Percentiles rank a stretch among this genome's conserved stretches.
These are phyloP conservation scores for Gasterosteus aculeatus DNA, from an alignment of 2,113 vertebrate species.

Conservation along the genomic window DNA sequence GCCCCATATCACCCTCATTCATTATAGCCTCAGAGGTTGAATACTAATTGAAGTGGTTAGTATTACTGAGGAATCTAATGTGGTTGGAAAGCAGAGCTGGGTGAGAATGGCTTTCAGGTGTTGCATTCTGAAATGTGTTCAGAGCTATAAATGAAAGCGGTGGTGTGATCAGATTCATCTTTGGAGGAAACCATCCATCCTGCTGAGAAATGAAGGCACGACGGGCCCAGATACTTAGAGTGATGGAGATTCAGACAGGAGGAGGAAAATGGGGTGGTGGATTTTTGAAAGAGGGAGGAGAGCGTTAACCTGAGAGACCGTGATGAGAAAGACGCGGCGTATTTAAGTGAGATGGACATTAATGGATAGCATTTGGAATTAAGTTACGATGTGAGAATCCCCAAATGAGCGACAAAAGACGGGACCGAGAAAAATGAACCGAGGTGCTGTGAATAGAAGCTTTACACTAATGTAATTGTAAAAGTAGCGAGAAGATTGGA, in stretches of 20 bases:
- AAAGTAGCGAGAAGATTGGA: constrained; percentile 34
- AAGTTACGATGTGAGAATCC: constrained; percentile 1
- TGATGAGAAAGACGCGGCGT: constrained; percentile 15
- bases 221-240: constrained; percentile 46
- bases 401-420: neutral
- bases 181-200: constrained; percentile 63
- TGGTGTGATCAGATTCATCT: constrained; percentile 52
- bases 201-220: constrained; percentile 54
- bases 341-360: constrained; percentile 20
- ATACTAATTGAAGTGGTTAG: constrained; percentile 47
- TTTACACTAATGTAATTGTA: constrained; percentile 18
- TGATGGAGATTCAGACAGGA: constrained; percentile 49
- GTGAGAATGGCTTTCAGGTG: constrained; percentile 52
- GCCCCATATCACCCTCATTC: constrained; percentile 44
- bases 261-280: constrained; percentile 45
- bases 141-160: constrained; percentile 54
- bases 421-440: neutral
- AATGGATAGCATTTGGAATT: constrained; percentile 14
- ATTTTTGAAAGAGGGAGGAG: constrained; percentile 40
- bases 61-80: constrained; percentile 46
- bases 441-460: neutral
- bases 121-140: constrained; percentile 57
- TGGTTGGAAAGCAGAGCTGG: constrained; percentile 29
- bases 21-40: constrained; percentile 46
- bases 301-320: constrained; percentile 19